Conservation (phyloP, 2,113 vertebrate species). For the Mustelus asterias region DNA sequence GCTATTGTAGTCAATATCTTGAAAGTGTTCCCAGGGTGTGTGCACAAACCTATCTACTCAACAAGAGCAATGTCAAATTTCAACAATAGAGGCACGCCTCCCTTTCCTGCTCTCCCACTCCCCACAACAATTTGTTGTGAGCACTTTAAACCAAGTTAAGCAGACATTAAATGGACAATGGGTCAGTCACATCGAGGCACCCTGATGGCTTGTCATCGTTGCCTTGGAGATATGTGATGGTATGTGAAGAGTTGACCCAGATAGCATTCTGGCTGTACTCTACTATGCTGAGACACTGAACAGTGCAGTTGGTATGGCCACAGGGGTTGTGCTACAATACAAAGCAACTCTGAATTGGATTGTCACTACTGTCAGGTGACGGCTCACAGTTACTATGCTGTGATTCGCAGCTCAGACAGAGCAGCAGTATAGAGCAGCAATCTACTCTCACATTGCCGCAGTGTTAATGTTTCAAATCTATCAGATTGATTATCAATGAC, state of each 20-base stretch:
- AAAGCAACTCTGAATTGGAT: neutral
- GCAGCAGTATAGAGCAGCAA: neutral
- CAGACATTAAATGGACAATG: neutral
- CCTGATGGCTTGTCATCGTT: neutral
- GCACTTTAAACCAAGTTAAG: neutral
- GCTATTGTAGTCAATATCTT: neutral
- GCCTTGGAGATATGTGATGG: constrained; percentile 3
- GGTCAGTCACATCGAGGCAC: neutral
- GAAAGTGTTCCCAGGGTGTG: neutral
- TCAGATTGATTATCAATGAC: neutral
- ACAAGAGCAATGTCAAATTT: neutral
- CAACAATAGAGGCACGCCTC: neutral
- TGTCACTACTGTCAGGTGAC: neutral
- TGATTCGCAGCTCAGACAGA: neutral
- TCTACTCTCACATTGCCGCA: neutral
- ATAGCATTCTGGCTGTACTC: neutral
- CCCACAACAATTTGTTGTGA: neutral
- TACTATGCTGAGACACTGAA: neutral
- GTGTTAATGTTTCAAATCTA: neutral
- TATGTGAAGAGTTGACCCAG: neutral
- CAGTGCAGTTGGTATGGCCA: neutral
- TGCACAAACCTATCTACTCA: neutral
- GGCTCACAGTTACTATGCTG: neutral
- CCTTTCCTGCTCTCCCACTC: neutral
- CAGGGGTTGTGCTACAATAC: neutral